Conservation (phyloP, 2,113 vertebrate genomes). For the Eidolon helvum region DNA sequence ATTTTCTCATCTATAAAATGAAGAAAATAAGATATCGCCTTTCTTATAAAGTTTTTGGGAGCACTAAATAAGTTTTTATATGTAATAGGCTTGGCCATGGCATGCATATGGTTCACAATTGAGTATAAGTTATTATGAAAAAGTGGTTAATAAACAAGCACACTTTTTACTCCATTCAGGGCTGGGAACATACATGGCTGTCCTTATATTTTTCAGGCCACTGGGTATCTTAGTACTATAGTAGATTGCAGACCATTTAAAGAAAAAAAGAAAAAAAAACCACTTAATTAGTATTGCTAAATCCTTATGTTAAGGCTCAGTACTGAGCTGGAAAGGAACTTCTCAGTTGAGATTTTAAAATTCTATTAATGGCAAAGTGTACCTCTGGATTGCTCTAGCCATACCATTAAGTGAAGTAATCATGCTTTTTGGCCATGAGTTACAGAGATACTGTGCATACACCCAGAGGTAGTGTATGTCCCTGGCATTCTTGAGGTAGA, state of each 20-base stretch:
- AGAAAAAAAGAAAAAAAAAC: not conserved
- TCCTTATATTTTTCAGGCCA: not conserved
- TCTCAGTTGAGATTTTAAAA: not conserved
- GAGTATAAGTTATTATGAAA: not conserved
- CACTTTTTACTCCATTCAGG: not conserved
- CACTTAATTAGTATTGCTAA: not conserved
- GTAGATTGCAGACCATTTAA: not conserved
- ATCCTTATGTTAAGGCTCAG: not conserved
- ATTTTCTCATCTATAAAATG: not conserved
- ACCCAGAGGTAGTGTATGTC: not conserved
- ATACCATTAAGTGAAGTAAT: not conserved
- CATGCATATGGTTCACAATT: not conserved
- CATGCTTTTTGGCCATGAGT: not conserved
- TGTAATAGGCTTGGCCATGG: not conserved
- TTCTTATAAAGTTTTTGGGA: not conserved
- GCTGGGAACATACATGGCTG: not conserved
- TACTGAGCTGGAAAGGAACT: not conserved
- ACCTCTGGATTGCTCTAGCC: not conserved
- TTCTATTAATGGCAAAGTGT: not conserved
- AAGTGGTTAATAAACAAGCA: not conserved
- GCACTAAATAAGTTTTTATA: not conserved
- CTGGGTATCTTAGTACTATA: not conserved
- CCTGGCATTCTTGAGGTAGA: not conserved
- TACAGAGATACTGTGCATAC: not conserved
- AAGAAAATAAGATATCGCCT: not conserved